Conservation (phyloP, 2,888 invertebrate species). For the Aporophyla lueneburgensis region DNA sequence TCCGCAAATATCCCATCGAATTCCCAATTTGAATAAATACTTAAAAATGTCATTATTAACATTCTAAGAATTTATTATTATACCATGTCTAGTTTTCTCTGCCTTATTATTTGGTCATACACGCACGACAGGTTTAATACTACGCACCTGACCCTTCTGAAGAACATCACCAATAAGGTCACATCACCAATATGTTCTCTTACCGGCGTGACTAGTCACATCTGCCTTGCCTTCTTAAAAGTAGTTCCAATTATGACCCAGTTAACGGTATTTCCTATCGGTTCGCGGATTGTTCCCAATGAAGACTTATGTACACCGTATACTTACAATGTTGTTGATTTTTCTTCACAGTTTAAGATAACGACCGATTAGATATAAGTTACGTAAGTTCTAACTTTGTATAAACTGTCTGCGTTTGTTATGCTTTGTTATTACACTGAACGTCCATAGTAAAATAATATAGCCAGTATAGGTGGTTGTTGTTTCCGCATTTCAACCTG, state of each 20-base stretch:
- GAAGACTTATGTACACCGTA: constrained; percentile 33
- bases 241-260: constrained; percentile 14
- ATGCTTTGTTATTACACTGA: constrained; percentile 33
- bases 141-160: too few species aligned
- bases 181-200: too few species aligned
- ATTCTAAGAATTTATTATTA: too few species aligned
- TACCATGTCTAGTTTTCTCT: too few species aligned
- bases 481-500: constrained; percentile 38
- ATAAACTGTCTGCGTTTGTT: constrained; percentile 40
- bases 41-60: too few species aligned
- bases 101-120: too few species aligned
- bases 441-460: constrained; percentile 15
- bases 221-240: neutral
- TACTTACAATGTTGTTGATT: constrained; percentile 45
- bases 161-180: too few species aligned
- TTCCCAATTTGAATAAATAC: too few species aligned
- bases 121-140: too few species aligned
- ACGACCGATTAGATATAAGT: constrained; percentile 54
- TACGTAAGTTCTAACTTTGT: constrained; percentile 47
- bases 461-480: constrained; percentile 19
- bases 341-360: constrained; percentile 51
- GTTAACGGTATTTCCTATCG: constrained; percentile 20
- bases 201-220: too few species aligned
- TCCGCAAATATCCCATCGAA: too few species aligned
- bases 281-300: constrained; percentile 24